phyloP scores from a whole-genome alignment of 1,140 invertebrate genomes.

The Calephelis nemesis region DNA sequence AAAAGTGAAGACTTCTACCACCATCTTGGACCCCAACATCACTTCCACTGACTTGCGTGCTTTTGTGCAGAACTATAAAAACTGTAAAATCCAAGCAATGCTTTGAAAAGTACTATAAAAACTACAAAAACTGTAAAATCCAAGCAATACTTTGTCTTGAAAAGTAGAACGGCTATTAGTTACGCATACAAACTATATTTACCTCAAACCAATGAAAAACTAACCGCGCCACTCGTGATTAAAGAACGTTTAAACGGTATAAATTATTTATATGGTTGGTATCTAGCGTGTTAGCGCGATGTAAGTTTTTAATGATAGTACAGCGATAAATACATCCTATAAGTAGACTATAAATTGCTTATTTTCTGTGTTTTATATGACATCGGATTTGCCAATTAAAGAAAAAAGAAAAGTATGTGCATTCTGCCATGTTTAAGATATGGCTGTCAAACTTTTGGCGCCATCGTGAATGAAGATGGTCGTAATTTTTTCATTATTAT shows the following conservation, averaged over 20 bases:
- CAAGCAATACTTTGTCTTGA: background rate
- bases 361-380: conserved; percentile 5
- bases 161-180: conserved; percentile 29
- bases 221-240: conserved; percentile 50
- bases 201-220: conserved; percentile 28
- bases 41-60: background rate
- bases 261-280: conserved; percentile 56
- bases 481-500: too few relatives aligned
- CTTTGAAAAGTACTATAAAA: too few relatives aligned
- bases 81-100: background rate
- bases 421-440: too few relatives aligned
- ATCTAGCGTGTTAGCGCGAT: conserved; percentile 49
- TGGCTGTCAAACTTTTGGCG: too few relatives aligned
- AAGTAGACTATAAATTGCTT: conserved; percentile 21
- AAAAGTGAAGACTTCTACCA: too few relatives aligned
- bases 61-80: background rate
- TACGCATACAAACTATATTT: conserved; percentile 25
- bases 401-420: too few relatives aligned
- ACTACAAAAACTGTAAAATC: too few relatives aligned
- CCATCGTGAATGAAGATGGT: too few relatives aligned
- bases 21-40: too few relatives aligned
- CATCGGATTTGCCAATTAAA: too few relatives aligned
- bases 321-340: conserved; percentile 5
- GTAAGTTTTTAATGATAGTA: conserved; percentile 17
- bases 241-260: conserved; percentile 63